Percentiles rank a stretch among this genome's conserved stretches.
These are phyloP conservation scores for Euzophera pinguis DNA, from an alignment of 2,888 invertebrate genomes.

Conservation along the genomic window DNA sequence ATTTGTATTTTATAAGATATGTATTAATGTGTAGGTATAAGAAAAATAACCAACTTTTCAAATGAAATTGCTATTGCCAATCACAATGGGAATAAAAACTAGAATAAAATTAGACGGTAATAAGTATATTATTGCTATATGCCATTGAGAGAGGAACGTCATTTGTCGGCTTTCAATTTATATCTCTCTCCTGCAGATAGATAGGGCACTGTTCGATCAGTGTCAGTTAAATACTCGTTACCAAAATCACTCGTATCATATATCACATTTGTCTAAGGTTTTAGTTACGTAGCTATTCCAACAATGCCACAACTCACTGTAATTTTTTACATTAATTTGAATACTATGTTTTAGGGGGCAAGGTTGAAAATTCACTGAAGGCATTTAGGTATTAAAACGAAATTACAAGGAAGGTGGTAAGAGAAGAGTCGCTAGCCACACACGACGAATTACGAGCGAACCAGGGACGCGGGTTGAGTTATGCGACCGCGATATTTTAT, in stretches of 20 bases:
- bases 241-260: conserved; percentile 77
- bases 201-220: conserved; percentile 66
- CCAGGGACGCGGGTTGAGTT: conserved; percentile 63
- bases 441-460: conserved; percentile 75
- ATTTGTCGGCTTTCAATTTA: too few species aligned
- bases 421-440: conserved; percentile 73
- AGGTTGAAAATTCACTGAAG: conserved; percentile 34
- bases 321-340: conserved; percentile 24
- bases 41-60: too few species aligned
- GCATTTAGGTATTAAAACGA: conserved; percentile 33
- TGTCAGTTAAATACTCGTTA: conserved; percentile 61
- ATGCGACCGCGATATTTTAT: conserved; percentile 60
- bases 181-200: conserved; percentile 28
- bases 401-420: conserved; percentile 47
- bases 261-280: conserved; percentile 76
- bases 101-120: too few species aligned
- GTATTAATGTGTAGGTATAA: too few species aligned
- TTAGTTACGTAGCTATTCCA: conserved; percentile 38
- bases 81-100: too few species aligned
- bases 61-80: too few species aligned
- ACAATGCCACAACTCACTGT: conserved; percentile 30
- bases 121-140: too few species aligned
- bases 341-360: conserved; percentile 29
- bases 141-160: too few species aligned
- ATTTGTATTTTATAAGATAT: too few species aligned